Evolutionary conservation across 2,113 vertebrate genomes (phyloP).

Genomic region (Caranx ignobilis): DNA sequence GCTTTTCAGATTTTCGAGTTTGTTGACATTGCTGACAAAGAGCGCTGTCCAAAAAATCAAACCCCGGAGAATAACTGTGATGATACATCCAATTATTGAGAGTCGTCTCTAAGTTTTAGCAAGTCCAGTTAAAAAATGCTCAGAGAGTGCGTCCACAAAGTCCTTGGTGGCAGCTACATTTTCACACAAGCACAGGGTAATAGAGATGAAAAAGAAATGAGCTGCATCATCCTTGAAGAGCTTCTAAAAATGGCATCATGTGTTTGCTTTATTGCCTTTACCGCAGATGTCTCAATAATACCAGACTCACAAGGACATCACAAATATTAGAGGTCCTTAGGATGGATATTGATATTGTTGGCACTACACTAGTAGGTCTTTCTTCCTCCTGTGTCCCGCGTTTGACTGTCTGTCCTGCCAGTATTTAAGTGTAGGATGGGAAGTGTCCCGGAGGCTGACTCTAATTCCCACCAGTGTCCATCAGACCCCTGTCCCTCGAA

Average conservation of each 20-base stretch:
- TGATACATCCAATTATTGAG: neutral
- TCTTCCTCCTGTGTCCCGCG: constrained; percentile 8
- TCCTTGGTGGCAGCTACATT: neutral
- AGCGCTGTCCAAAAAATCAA: neutral
- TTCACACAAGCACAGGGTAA: neutral
- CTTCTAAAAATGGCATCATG: neutral
- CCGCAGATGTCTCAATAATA: neutral
- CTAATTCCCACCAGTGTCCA: constrained; percentile 83
- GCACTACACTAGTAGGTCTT: constrained; percentile 5
- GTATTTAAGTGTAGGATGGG: constrained; percentile 75
- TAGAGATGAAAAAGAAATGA: neutral
- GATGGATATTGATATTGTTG: constrained; percentile 18
- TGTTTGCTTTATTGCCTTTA: neutral
- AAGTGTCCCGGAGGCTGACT: constrained; percentile 70
- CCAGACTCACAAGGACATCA: neutral
- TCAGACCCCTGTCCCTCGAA: constrained; percentile 84
- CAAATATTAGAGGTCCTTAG: constrained; percentile 5
- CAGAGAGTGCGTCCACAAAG: neutral
- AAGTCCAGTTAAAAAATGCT: constrained; percentile 3
- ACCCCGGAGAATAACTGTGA: neutral
- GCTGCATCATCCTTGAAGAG: neutral
- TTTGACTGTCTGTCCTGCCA: constrained; percentile 43
- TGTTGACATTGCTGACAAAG: constrained; percentile 1
- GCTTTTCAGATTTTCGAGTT: neutral
- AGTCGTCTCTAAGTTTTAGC: neutral